A percentile compares a stretch with the other conserved stretches of the same genome.
phyloP scores from a whole-genome alignment of 2,797 vertebrate species.

The Paratrypauchen microcephalus region DNA sequence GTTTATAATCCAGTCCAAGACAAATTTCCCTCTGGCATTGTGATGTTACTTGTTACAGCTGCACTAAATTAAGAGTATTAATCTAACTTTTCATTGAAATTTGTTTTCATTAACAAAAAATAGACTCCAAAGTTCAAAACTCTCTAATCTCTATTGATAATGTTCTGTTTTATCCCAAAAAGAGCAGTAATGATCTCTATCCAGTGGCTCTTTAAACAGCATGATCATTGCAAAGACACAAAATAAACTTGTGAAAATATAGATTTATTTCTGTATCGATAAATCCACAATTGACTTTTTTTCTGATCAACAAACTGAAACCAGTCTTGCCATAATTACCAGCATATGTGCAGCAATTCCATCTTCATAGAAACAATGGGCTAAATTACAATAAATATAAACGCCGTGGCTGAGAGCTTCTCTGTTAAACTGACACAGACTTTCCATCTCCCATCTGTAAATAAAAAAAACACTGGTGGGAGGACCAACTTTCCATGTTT shows the following conservation, averaged over 20 bases:
- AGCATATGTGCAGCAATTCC: conserved; percentile 26
- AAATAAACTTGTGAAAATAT: conserved; percentile 55
- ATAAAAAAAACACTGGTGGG: conserved; percentile 40
- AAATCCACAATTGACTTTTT: conserved; percentile 31
- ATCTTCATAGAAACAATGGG: conserved; percentile 17
- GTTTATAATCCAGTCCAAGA: too few relatives aligned
- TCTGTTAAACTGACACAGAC: conserved; percentile 19
- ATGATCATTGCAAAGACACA: background rate
- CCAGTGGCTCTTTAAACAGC: background rate
- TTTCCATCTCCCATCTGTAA: conserved; percentile 46
- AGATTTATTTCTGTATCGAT: conserved; percentile 58
- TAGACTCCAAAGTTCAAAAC: too few relatives aligned
- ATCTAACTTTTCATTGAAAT: too few relatives aligned
- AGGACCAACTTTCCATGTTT: conserved; percentile 25
- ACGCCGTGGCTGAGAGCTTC: conserved; percentile 17
- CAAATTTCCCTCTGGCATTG: too few relatives aligned
- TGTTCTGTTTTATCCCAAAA: too few relatives aligned
- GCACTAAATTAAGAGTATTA: too few relatives aligned
- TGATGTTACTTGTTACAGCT: too few relatives aligned
- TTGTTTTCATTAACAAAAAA: too few relatives aligned
- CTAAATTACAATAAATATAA: conserved; percentile 61
- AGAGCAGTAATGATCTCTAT: background rate
- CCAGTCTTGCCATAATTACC: conserved; percentile 15
- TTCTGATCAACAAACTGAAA: conserved; percentile 22
- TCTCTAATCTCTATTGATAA: too few relatives aligned